phyloP scores from a whole-genome alignment of 2,113 vertebrate genomes.

The Calyptommatus sinebrachiatus region DNA sequence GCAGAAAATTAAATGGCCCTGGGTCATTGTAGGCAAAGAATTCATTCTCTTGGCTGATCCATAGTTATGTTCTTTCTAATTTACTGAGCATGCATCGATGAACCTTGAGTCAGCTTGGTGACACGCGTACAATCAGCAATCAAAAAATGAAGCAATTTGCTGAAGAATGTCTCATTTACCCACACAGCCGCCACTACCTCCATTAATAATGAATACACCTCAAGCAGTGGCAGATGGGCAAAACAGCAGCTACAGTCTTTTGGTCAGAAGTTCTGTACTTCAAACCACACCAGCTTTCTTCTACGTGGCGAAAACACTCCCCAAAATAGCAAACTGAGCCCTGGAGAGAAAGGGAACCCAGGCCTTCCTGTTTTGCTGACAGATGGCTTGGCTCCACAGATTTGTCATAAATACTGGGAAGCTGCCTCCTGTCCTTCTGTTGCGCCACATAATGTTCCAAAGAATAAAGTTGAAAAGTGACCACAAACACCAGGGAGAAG shows the following conservation, averaged over 20 bases:
- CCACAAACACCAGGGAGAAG: conserved; percentile 63
- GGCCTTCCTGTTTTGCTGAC: conserved; percentile 88
- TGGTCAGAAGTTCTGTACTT: conserved; percentile 74
- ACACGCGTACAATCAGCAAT: conserved; percentile 87
- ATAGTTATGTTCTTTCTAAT: conserved; percentile 98
- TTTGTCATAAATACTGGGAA: conserved; percentile 80
- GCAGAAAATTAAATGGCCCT: conserved; percentile 99
- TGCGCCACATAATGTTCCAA: conserved; percentile 64
- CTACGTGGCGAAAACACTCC: conserved; percentile 79
- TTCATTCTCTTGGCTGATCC: conserved; percentile 93
- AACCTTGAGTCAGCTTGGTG: conserved; percentile 88
- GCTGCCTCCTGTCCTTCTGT: conserved; percentile 63
- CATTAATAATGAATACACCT: conserved; percentile 98
- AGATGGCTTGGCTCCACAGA: conserved; percentile 81
- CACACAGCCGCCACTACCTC: conserved; percentile 83
- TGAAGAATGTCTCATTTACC: conserved; percentile 89
- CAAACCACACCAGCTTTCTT: conserved; percentile 64
- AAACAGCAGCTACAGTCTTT: conserved; percentile 73
- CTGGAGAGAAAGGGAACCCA: conserved; percentile 82
- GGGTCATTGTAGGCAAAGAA: conserved; percentile 94
- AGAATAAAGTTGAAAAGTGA: conserved; percentile 55
- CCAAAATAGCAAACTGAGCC: conserved; percentile 77
- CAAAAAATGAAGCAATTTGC: conserved; percentile 85
- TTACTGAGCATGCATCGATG: conserved; percentile 99
- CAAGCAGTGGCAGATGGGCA: conserved; percentile 89